Evolutionary conservation across 2,888 invertebrate species (phyloP).

Genomic region (Fragum fragum): DNA sequence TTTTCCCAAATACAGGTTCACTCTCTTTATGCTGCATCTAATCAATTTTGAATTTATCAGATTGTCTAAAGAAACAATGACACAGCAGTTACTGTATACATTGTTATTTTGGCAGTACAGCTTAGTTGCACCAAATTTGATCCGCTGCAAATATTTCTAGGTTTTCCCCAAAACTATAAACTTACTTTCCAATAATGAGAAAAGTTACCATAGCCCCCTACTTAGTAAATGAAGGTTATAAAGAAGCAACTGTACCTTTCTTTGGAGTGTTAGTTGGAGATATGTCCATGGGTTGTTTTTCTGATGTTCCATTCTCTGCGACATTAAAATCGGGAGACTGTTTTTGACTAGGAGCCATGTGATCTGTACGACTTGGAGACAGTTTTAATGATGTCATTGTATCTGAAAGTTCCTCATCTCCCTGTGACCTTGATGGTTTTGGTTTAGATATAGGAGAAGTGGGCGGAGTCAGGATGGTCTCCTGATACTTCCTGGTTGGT

Average conservation of each 20-base stretch:
- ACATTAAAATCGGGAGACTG: not conserved
- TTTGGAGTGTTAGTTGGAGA: not conserved
- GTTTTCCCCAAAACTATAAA: no score
- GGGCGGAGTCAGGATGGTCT: constrained; percentile 59
- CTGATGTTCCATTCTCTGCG: not conserved
- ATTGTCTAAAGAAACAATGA: no score
- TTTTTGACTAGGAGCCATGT: not conserved
- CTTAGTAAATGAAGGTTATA: no score
- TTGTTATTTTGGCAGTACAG: no score
- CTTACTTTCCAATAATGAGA: no score
- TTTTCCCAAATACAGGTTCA: no score
- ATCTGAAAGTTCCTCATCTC: not conserved
- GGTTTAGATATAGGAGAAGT: constrained; percentile 42
- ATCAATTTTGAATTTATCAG: no score
- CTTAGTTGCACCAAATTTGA: no score
- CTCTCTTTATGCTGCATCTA: no score
- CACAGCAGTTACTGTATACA: no score
- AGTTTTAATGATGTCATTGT: not conserved
- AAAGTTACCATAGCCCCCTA: no score
- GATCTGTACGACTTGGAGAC: not conserved
- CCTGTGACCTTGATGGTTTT: not conserved
- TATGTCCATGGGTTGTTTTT: constrained; percentile 20
- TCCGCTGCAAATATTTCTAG: no score
- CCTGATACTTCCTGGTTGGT: constrained; percentile 49
- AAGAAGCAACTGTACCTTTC: constrained; percentile 6